Percentiles rank a stretch among this genome's conserved stretches.
phyloP scores from a whole-genome alignment of 2,113 vertebrate species.

The Nibea albiflora region DNA sequence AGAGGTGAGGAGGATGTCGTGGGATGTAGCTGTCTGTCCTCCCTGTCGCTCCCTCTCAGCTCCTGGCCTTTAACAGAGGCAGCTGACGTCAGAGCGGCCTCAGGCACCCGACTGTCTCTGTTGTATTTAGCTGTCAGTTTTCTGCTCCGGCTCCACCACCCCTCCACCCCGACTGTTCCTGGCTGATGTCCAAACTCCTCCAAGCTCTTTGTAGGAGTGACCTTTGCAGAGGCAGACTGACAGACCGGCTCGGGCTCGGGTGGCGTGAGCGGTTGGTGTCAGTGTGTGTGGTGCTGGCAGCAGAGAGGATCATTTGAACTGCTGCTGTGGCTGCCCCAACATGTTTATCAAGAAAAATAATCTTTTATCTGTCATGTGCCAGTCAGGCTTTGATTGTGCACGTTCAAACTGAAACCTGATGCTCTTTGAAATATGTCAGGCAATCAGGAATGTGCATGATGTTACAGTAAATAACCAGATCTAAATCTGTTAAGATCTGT shows the following conservation, averaged over 20 bases:
- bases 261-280: constrained; percentile 50
- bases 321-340: constrained; percentile 23
- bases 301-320: constrained; percentile 45
- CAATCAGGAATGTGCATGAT: not conserved
- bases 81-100: constrained; percentile 42
- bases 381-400: not conserved
- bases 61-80: constrained; percentile 53
- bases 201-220: constrained; percentile 69
- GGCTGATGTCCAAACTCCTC: constrained; percentile 63
- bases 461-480: not conserved
- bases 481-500: not conserved
- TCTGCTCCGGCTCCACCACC: constrained; percentile 1
- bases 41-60: constrained; percentile 26
- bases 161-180: constrained; percentile 31
- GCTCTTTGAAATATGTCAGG: not conserved
- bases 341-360: constrained; percentile 13
- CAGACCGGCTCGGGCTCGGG: constrained; percentile 33
- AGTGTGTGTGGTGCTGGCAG: constrained; percentile 53
- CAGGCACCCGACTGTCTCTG: constrained; percentile 50
- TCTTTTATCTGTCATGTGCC: not conserved
- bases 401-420: not conserved
- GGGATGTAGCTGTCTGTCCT: constrained; percentile 29
- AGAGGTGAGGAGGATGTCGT: constrained; percentile 35
- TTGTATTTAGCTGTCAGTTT: constrained; percentile 68
- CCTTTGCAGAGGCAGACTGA: constrained; percentile 74